Evolutionary conservation across 1,140 invertebrate genomes (phyloP), one percentile per base, ranked within the genome.

Genomic region (Prorops nasuta): DNA sequence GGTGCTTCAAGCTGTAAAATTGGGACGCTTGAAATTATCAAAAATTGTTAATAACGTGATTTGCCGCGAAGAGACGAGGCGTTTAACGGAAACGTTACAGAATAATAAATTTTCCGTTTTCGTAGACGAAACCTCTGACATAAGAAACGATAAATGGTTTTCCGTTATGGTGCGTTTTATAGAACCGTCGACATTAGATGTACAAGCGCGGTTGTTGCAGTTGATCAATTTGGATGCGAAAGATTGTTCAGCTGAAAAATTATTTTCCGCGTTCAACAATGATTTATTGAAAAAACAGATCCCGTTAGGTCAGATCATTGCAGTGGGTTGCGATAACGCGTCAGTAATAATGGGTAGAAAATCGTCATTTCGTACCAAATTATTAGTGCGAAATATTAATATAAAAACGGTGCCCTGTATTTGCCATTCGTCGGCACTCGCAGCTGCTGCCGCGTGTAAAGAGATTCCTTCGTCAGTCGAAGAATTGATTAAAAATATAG

Each of bases 21-120:
- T 28, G 24, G 10, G 24, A 28, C 24, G 24, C 4, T 4, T 10
- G 10, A 28, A 28, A 28, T 6, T 28, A 28, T 28, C 24, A 28
- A 28, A 28, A 28, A 28, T 10, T 10, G 24, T 28, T 4, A 28
- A 28, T n/a, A 50, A 50, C 20, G 48, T 44, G 24, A 10, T 50
- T 12, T 31, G 7, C 19, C 1, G n/a, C 1, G 12, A 3, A 2
- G 43, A 40, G 17, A 46, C 43, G 6, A 15, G 35, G 15, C 17
- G 49, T 3, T 22, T 45, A 9, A 18, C 18, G 3, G 28, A 45
- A 31, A 36, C 12, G 22, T 24, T 51, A 18, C 22, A 37, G 7
- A 17, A 51, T 22, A 17, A 21, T 1, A 40, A 46, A 10, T 51
- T 51, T 46, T 45, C 49, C 3, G 17, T 51, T n/a, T 28, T 41